Evolutionary conservation across 1,140 invertebrate species (phyloP).

Genomic region (Scylla paramamosain): DNA sequence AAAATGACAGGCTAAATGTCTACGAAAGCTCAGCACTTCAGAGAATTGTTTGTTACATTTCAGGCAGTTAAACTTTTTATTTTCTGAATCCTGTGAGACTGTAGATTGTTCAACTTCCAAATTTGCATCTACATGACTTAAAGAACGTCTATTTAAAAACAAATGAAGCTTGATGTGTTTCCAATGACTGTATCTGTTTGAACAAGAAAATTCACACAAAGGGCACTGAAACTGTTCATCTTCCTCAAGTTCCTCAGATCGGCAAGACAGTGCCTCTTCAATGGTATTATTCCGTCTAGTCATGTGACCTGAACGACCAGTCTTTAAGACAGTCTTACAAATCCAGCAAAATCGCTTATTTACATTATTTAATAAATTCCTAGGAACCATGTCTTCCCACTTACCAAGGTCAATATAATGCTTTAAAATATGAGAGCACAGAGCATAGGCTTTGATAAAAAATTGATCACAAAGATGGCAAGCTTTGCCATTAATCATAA

Average conservation of each 20-base stretch:
- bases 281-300: constrained; percentile 54
- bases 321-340: constrained; percentile 59
- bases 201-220: constrained; percentile 51
- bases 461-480: constrained; percentile 66
- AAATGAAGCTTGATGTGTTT: constrained; percentile 67
- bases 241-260: constrained; percentile 25
- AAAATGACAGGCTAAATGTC: constrained; percentile 62
- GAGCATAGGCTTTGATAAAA: constrained; percentile 45
- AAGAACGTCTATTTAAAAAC: constrained; percentile 42
- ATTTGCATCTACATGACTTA: background rate
- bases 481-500: constrained; percentile 38
- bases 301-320: constrained; percentile 29
- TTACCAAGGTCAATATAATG: constrained; percentile 62
- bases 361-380: constrained; percentile 32
- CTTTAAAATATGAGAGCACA: constrained; percentile 60
- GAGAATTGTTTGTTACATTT: constrained; percentile 48
- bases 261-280: constrained; percentile 41
- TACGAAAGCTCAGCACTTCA: constrained; percentile 22
- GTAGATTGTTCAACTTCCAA: background rate
- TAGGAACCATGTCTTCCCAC: constrained; percentile 67
- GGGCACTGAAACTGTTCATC: constrained; percentile 51
- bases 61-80: constrained; percentile 16
- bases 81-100: background rate
- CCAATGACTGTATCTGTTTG: constrained; percentile 60
- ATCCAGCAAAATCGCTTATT: constrained; percentile 61